Conservation (phyloP, 2,797 vertebrate species). For the Argya squamiceps region DNA sequence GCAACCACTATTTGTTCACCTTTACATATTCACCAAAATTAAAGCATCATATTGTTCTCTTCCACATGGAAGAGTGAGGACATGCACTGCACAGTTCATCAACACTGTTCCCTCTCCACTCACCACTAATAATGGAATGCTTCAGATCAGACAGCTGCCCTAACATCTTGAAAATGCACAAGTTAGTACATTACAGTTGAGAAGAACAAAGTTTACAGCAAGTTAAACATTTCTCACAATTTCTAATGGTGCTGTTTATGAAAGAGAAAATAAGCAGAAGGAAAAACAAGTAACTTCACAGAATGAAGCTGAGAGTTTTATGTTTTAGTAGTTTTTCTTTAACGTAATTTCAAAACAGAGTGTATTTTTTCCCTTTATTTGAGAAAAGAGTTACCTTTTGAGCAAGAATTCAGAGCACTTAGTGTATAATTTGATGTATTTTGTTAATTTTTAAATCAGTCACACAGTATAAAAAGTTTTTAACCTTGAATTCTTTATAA, state of each 20-base stretch:
- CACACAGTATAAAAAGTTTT: background rate
- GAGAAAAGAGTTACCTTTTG: background rate
- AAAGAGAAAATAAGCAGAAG: background rate
- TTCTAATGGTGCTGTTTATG: background rate
- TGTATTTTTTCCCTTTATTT: background rate
- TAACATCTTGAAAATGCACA: background rate
- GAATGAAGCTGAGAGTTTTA: background rate
- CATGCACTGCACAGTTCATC: background rate
- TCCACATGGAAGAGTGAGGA: background rate
- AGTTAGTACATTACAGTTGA: background rate
- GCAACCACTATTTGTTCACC: background rate
- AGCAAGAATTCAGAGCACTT: fast-evolving
- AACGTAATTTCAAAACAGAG: background rate
- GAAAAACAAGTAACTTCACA: background rate
- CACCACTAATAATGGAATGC: background rate
- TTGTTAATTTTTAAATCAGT: background rate
- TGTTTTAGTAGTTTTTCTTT: background rate
- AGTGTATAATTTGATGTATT: background rate
- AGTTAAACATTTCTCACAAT: too few species aligned
- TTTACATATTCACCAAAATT: background rate
- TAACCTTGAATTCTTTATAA: background rate
- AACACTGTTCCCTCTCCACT: background rate
- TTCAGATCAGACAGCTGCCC: background rate
- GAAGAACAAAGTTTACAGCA: background rate
- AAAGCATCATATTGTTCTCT: background rate